Percentiles rank a stretch among this genome's conserved stretches.
phyloP scores from a whole-genome alignment of 1,140 invertebrate genomes.

The Drosophila nebulosa region DNA sequence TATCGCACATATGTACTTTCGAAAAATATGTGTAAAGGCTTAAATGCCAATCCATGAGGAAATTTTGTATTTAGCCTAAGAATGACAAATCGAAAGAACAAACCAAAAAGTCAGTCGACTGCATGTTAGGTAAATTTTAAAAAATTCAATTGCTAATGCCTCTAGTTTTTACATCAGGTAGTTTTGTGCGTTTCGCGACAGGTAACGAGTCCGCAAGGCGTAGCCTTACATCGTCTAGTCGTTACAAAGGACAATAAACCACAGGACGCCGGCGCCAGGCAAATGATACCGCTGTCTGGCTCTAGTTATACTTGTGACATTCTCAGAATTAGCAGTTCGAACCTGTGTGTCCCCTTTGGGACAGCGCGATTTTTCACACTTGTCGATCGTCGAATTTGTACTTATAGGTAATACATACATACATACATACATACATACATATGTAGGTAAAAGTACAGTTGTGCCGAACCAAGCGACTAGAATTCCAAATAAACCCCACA shows the following conservation, averaged over 20 bases:
- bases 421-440: not conserved
- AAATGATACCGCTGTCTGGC: constrained; percentile 43
- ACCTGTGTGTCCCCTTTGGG: constrained; percentile 17
- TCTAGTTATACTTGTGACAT: constrained; percentile 48
- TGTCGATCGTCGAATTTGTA: too few relatives aligned
- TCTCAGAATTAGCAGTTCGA: constrained; percentile 40
- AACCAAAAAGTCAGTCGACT: too few relatives aligned
- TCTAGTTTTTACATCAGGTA: constrained; percentile 48
- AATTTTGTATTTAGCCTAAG: too few relatives aligned
- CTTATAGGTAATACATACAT: not conserved
- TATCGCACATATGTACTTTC: too few relatives aligned
- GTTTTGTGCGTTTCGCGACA: constrained; percentile 27
- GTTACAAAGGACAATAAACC: constrained; percentile 42
- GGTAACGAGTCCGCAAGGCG: constrained; percentile 33
- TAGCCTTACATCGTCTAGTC: constrained; percentile 17
- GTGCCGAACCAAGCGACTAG: constrained; percentile 14
- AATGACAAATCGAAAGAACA: too few relatives aligned
- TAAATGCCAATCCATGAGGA: too few relatives aligned
- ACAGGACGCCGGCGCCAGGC: constrained; percentile 69
- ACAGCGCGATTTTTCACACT: constrained; percentile 70
- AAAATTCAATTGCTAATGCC: too few relatives aligned
- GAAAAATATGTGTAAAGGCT: too few relatives aligned
- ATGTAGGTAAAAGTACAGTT: constrained; percentile 17
- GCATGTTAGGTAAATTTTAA: too few relatives aligned
- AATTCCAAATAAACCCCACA: too few relatives aligned